Base-by-base conservation (phyloP, 1,140 invertebrate genomes). In the Campodea augens region DNA sequence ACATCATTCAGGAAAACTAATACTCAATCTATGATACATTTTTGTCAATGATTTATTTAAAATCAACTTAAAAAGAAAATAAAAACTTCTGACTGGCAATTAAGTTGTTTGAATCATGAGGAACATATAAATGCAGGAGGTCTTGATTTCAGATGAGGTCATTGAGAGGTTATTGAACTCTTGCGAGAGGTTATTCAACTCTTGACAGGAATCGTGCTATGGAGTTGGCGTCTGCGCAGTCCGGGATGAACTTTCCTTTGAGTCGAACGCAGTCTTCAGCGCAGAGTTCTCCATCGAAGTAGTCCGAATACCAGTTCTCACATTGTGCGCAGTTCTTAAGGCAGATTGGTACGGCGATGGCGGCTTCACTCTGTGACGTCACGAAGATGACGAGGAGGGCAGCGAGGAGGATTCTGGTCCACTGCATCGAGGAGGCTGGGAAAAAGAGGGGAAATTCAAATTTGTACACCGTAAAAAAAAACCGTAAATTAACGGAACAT, bases 251-350 rank as follows among this genome's bases (percentile, higher is more conserved):
- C 59, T 81, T 81, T 43, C 81, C 81, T 54, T 81, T 80, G 57
- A 75, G 78, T 55, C 81, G 78, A 36, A 85, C 67, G 55, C 84
- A 88, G 45, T 74, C 73, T 51, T 85, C 78, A 0, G 81, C 83
- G 55, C 84, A 89, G 0, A 77, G 68, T 41, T 80, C 73, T 0
- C 81, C 83, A 52, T 86, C 76, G 58, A 89, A 89, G 64, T 81
- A 86, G 0, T 72, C 70, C 0, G 81, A 82, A 50, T 81, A 78
- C 74, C 86, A 85, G 57, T 81, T 82, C 57, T 82, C 83, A 61
- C 83, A 87, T 55, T 86, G 82, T 0, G 79, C 81, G 55, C 84
- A 89, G 60, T 88, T 89, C 50, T 81, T 73, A 32, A 85, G 76
- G 57, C 82, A 86, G 22, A 80, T 66, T 25, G 73, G 73, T 7